These are phyloP conservation scores for Sebastes fasciatus DNA, from an alignment of 2,113 vertebrate genomes.

Conservation along the genomic window DNA sequence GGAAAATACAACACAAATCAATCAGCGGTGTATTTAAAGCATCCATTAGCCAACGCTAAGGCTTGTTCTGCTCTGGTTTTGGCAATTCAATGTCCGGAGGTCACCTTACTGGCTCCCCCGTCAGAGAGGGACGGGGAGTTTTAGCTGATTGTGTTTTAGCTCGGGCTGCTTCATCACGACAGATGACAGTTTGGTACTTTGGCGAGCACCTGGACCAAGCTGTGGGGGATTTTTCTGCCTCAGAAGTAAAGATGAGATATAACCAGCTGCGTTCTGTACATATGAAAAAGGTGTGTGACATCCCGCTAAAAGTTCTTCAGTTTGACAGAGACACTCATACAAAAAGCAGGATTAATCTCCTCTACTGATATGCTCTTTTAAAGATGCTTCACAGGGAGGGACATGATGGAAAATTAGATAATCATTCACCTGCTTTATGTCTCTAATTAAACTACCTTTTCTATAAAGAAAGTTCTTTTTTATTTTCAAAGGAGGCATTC, in stretches of 20 bases:
- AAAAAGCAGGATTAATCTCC: conserved; percentile 76
- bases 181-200: conserved; percentile 34
- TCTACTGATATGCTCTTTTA: conserved; percentile 66
- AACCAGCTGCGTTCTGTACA: conserved; percentile 62
- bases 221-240: background rate
- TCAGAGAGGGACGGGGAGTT: background rate
- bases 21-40: conserved; percentile 81
- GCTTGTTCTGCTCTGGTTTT: conserved; percentile 62
- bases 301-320: conserved; percentile 14
- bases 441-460: conserved; percentile 70
- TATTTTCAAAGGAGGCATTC: conserved; percentile 33
- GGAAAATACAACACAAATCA: conserved; percentile 74
- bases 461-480: conserved; percentile 16
- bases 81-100: conserved; percentile 76
- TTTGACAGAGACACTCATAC: conserved; percentile 59
- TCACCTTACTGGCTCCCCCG: conserved; percentile 48
- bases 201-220: background rate
- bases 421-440: conserved; percentile 78
- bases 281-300: conserved; percentile 17
- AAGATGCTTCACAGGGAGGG: conserved; percentile 65
- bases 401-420: conserved; percentile 76
- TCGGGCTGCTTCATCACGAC: conserved; percentile 20
- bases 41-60: conserved; percentile 76
- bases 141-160: conserved; percentile 40
- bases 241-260: conserved; percentile 15